Base-by-base conservation (phyloP, 2,888 invertebrate species). In the Nematopogon swammerdamellus region DNA sequence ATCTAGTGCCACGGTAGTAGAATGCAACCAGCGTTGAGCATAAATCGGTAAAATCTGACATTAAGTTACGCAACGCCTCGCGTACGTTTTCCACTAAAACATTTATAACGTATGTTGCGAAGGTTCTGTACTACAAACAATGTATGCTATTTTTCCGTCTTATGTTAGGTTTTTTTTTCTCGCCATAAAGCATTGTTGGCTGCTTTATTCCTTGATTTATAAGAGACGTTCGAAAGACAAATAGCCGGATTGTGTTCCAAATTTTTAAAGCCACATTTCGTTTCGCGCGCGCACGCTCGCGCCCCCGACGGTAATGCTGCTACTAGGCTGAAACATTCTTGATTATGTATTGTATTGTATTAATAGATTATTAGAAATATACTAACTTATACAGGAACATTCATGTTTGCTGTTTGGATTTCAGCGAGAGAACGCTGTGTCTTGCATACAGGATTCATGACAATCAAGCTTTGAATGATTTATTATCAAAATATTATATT, bases 221-320 rank as follows among this genome's bases (percentile, higher is more conserved):
- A 83, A 80, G 81, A 83, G 81, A 83, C 84, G 83, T 84, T 82
- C 77, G 80, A 81, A 85, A 86, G 86, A 86, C 86, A 86, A 86
- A 86, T 85, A 85, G 86, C 81, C 76, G 85, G 86, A 85, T 86
- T 86, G 86, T 85, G 86, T 86, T 82, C 85, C 84, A 86, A 86
- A 86, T 86, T 86, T 86, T 86, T 85, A 86, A 85, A 84, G 84
- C 85, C 85, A 82, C 85, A 86, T 86, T 86, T 85, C 82, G 80
- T 85, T 85, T 84, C 81, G 76, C 79, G 70, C 70, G 67, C 69
- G 62, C 59, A 59, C 61, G 66, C 73, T 71, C 75, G 70, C 72
- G 65, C 73, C 73, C 73, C 69, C 68, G 65, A 63, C 58, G 63
- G 58, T 68, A 69, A 65, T 66, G 63, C 67, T 25, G 65, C 67